These are phyloP conservation scores for Papilio dardanus DNA, from an alignment of 1,140 invertebrate species.

Conservation along the genomic window DNA sequence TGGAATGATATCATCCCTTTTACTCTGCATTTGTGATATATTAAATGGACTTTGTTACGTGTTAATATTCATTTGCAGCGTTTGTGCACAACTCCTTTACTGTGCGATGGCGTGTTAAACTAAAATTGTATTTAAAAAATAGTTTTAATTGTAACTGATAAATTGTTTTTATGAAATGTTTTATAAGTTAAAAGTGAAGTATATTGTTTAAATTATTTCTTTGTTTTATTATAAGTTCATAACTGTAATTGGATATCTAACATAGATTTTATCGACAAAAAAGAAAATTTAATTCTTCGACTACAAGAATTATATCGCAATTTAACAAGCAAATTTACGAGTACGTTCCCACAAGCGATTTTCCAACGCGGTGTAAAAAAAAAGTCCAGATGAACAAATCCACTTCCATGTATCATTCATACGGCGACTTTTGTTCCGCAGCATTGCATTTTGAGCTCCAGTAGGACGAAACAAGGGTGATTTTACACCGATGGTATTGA, in stretches of 20 bases:
- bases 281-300: background rate
- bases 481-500: background rate
- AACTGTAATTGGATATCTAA: no score
- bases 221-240: background rate
- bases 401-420: no score
- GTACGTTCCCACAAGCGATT: no score
- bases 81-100: background rate
- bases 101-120: background rate
- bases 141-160: background rate
- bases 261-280: no score
- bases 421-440: no score
- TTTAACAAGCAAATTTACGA: no score
- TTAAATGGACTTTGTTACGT: background rate
- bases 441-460: no score
- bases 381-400: no score
- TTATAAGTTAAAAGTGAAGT: background rate
- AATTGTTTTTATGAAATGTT: background rate
- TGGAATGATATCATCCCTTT: background rate
- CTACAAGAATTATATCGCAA: no score
- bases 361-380: no score
- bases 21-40: background rate
- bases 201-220: background rate
- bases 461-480: no score
- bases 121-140: background rate
- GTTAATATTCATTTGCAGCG: background rate